A percentile compares a stretch with the other conserved stretches of the same genome.
Evolutionary conservation across 2,797 vertebrate species (phyloP).

Genomic region (Gallinago solitaria): DNA sequence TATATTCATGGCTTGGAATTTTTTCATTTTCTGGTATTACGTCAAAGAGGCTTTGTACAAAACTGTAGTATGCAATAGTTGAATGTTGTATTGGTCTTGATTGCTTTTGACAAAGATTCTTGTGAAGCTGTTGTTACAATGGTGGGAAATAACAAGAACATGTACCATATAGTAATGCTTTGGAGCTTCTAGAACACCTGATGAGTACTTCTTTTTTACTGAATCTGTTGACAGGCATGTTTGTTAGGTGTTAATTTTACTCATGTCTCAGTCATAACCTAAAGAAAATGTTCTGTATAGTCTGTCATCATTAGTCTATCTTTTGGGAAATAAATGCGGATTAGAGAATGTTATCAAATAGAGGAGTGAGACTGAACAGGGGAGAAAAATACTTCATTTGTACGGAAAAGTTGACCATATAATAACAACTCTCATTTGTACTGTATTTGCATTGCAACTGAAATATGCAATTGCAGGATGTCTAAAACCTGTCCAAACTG

Average conservation of each 20-base stretch:
- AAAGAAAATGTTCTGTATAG: neutral
- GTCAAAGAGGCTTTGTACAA: neutral
- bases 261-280: neutral
- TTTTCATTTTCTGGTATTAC: neutral
- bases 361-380: neutral
- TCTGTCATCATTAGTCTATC: neutral
- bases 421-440: neutral
- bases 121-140: neutral
- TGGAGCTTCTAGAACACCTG: neutral
- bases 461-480: neutral
- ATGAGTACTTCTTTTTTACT: neutral
- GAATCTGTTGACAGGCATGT: fast-evolving
- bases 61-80: neutral
- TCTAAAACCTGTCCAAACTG: neutral
- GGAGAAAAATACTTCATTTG: neutral
- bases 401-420: neutral
- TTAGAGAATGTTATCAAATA: neutral
- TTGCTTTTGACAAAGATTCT: neutral
- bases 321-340: neutral
- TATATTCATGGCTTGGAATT: neutral
- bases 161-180: neutral
- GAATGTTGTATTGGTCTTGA: neutral
- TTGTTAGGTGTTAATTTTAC: neutral
- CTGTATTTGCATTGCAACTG: neutral
- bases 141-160: neutral